These are phyloP conservation scores for Panagrolaimus sp. DNA, from an alignment of 1,140 invertebrate species.

Conservation along the genomic window DNA sequence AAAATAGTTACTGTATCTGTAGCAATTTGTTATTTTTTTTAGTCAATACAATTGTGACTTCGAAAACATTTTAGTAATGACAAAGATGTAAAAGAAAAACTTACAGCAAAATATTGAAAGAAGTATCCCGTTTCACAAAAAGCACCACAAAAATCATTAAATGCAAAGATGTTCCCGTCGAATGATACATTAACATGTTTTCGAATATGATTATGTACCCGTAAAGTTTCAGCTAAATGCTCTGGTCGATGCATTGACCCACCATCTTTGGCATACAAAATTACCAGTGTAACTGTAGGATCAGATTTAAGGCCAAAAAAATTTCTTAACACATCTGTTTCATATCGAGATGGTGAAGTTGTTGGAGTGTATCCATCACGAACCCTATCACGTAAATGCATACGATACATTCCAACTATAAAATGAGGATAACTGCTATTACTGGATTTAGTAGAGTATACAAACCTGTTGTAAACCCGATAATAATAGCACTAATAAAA, in stretches of 20 bases:
- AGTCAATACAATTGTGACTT: too few relatives aligned
- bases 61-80: too few relatives aligned
- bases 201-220: background rate
- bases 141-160: background rate
- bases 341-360: slow-evolving; percentile 43
- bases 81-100: background rate
- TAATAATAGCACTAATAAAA: slow-evolving; percentile 38
- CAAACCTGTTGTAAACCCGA: slow-evolving; percentile 35
- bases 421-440: background rate
- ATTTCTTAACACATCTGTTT: slow-evolving; percentile 46
- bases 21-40: too few relatives aligned
- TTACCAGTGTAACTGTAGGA: slow-evolving; percentile 32
- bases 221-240: background rate
- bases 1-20: too few relatives aligned
- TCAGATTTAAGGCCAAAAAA: slow-evolving; percentile 31
- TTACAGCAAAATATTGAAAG: slow-evolving; percentile 1
- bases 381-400: slow-evolving; percentile 40
- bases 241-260: slow-evolving; percentile 34
- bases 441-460: background rate
- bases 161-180: background rate
- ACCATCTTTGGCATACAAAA: slow-evolving; percentile 32
- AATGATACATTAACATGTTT: background rate
- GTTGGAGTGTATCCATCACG: slow-evolving; percentile 43
- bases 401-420: slow-evolving; percentile 41
- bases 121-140: slow-evolving; percentile 5